These are phyloP conservation scores for Drosophila prolongata DNA, from an alignment of 2,888 invertebrate genomes.

Conservation along the genomic window DNA sequence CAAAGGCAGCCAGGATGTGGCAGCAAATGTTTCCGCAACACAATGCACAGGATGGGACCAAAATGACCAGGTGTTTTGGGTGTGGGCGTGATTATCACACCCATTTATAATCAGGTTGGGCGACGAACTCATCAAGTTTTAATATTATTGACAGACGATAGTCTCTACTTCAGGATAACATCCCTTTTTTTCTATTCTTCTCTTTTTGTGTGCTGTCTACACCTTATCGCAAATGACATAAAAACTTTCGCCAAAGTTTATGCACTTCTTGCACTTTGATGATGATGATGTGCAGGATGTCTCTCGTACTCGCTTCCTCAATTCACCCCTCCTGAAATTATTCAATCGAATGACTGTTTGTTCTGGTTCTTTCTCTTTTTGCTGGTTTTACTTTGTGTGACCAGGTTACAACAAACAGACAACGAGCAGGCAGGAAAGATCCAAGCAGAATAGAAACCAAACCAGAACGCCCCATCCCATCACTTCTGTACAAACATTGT, in stretches of 20 bases:
- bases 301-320: conserved; percentile 4
- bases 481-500: conserved; percentile 64
- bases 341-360: conserved; percentile 73
- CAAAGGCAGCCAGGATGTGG: conserved; percentile 63
- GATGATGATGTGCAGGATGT: conserved; percentile 43
- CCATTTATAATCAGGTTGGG: conserved; percentile 48
- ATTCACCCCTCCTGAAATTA: conserved; percentile 45
- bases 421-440: conserved; percentile 10
- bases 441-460: conserved; percentile 30
- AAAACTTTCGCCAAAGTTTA: conserved; percentile 57
- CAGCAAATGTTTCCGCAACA: conserved; percentile 60
- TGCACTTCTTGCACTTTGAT: conserved; percentile 64
- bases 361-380: conserved; percentile 42
- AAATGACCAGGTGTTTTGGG: conserved; percentile 56
- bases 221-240: conserved; percentile 68
- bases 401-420: conserved; percentile 59
- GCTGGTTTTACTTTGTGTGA: conserved; percentile 54
- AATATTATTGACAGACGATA: conserved; percentile 62
- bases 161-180: conserved; percentile 9
- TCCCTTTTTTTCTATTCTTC: conserved; percentile 7
- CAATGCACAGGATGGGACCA: conserved; percentile 49
- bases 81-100: conserved; percentile 21
- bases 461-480: conserved; percentile 26
- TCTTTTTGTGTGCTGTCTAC: conserved; percentile 17
- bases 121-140: conserved; percentile 67